Conservation (phyloP, 2,113 vertebrate species). For the Alaudala cheleensis region DNA sequence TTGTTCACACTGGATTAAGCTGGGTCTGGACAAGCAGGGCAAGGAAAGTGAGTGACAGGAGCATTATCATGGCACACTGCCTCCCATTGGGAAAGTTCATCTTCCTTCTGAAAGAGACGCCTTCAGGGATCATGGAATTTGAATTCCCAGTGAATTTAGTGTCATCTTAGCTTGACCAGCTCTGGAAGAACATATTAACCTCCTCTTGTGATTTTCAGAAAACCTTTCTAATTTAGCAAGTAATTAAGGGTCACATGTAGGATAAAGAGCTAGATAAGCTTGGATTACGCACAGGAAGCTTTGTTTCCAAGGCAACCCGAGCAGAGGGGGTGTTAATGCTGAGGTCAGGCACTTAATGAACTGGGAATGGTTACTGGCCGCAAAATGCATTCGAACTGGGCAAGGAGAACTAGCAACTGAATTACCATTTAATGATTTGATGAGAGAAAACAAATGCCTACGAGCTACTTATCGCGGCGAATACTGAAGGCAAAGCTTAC, state of each 20-base stretch:
- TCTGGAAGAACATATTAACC: slow-evolving; percentile 86
- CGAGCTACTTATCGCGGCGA: slow-evolving; percentile 17
- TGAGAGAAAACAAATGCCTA: slow-evolving; percentile 58
- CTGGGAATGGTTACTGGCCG: slow-evolving; percentile 77
- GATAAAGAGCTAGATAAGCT: slow-evolving; percentile 86
- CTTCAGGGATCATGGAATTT: slow-evolving; percentile 85
- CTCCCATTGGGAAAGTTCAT: slow-evolving; percentile 77
- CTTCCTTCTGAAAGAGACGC: slow-evolving; percentile 80
- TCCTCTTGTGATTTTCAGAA: slow-evolving; percentile 84
- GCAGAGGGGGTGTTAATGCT: slow-evolving; percentile 71
- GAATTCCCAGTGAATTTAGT: slow-evolving; percentile 80
- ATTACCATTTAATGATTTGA: slow-evolving; percentile 61
- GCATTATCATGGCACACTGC: slow-evolving; percentile 68
- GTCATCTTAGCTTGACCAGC: slow-evolving; percentile 85
- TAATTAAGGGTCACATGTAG: slow-evolving; percentile 89
- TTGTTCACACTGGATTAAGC: slow-evolving; percentile 73
- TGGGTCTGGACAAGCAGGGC: slow-evolving; percentile 55
- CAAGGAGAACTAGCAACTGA: slow-evolving; percentile 70
- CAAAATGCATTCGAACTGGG: slow-evolving; percentile 55
- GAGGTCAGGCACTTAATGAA: slow-evolving; percentile 81
- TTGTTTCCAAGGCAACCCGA: slow-evolving; percentile 83
- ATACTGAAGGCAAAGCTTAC: slow-evolving; percentile 8
- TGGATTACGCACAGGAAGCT: slow-evolving; percentile 86
- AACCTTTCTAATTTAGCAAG: slow-evolving; percentile 87
- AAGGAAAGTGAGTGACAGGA: slow-evolving; percentile 78